Conservation (phyloP, 2,113 vertebrate species). For the Prolemur simus region DNA sequence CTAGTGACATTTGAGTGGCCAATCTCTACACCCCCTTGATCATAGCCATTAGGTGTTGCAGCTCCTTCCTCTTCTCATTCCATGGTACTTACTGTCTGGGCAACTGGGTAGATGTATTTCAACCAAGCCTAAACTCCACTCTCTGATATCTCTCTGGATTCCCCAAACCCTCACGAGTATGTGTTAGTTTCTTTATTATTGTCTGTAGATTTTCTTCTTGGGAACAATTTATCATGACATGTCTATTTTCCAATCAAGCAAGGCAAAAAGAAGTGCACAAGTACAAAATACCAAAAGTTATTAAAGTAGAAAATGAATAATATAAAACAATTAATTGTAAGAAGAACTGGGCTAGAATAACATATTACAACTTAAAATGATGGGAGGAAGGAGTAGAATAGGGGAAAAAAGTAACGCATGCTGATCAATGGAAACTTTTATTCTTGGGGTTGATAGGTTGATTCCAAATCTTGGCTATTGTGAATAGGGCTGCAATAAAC, state of each 20-base stretch:
- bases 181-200: background rate
- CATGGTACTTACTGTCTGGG: background rate
- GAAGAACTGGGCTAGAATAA: background rate
- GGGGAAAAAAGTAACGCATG: background rate
- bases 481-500: too few relatives aligned
- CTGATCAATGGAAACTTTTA: background rate
- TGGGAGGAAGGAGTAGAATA: background rate
- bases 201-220: background rate
- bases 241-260: background rate
- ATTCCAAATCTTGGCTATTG: too few relatives aligned
- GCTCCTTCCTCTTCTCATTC: background rate
- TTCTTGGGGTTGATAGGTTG: background rate
- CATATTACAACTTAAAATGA: background rate
- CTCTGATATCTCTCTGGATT: background rate
- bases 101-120: background rate
- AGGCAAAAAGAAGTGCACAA: background rate
- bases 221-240: background rate
- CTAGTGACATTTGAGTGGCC: background rate
- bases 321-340: background rate
- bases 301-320: background rate
- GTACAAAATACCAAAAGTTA: background rate
- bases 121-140: background rate
- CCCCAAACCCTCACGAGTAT: background rate
- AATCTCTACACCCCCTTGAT: background rate
- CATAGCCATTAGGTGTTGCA: background rate